These are phyloP conservation scores for Scyliorhinus canicula DNA, from an alignment of 2,797 vertebrate genomes.

Conservation along the genomic window DNA sequence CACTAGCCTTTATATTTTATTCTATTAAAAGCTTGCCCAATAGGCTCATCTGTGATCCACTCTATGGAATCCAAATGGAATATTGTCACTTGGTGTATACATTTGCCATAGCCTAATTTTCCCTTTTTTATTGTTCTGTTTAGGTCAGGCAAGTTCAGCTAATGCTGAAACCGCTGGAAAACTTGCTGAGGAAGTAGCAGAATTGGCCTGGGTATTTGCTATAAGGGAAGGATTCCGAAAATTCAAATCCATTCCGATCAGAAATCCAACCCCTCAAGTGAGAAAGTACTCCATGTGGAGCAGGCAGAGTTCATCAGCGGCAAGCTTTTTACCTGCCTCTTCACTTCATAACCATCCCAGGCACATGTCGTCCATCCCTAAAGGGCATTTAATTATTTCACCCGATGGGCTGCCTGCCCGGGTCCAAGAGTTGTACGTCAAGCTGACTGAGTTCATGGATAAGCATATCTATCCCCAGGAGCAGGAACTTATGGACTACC, in stretches of 20 bases:
- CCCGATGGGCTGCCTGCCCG: constrained; percentile 41
- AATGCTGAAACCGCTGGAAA: constrained; percentile 45
- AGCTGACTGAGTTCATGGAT: constrained; percentile 44
- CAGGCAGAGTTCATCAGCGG: accelerated
- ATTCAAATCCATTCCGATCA: constrained; percentile 55
- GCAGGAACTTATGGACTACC: constrained; percentile 48
- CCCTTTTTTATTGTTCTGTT: constrained; percentile 29
- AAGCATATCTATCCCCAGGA: constrained; percentile 48
- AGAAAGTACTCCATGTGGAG: constrained; percentile 45
- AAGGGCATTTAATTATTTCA: constrained; percentile 41
- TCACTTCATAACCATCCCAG: constrained; percentile 41
- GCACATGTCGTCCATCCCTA: constrained; percentile 18
- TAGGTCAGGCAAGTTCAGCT: constrained; percentile 56
- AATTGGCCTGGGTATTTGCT: constrained; percentile 72
- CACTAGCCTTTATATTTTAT: neutral
- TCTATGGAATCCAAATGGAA: neutral
- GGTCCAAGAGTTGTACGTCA: constrained; percentile 42
- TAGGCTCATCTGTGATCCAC: neutral
- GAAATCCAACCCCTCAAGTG: constrained; percentile 37
- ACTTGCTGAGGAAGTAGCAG: constrained; percentile 52
- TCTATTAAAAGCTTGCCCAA: neutral
- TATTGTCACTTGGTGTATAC: neutral
- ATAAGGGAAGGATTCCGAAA: constrained; percentile 69
- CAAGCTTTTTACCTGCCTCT: neutral
- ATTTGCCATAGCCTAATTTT: neutral